A percentile compares a stretch with the other conserved stretches of the same genome.
phyloP scores from a whole-genome alignment of 1,140 invertebrate species.

The Platyscapa corneri region DNA sequence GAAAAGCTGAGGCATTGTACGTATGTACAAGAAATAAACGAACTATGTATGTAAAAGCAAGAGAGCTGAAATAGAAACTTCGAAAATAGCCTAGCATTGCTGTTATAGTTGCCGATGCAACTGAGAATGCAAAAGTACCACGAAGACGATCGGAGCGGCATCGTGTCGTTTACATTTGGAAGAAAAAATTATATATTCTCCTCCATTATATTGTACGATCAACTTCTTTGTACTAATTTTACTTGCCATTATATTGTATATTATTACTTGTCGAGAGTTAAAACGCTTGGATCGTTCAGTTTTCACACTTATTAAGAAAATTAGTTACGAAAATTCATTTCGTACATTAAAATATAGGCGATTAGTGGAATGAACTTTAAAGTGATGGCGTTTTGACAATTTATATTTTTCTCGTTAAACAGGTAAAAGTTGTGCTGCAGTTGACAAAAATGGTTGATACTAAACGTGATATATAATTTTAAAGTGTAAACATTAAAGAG shows the following conservation, averaged over 20 bases:
- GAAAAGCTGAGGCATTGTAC: background rate
- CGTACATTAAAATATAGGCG: no score
- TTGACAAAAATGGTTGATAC: background rate
- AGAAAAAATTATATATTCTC: background rate
- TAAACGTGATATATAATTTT: background rate
- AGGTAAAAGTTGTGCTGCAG: background rate
- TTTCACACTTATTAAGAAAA: background rate
- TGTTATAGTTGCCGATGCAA: background rate
- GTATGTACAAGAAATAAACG: background rate
- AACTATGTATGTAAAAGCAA: background rate
- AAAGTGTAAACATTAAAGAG: background rate
- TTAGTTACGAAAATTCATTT: no score
- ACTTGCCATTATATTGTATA: background rate
- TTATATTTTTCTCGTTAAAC: background rate
- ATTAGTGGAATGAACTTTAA: background rate
- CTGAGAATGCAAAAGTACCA: conserved; percentile 28
- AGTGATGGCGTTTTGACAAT: background rate
- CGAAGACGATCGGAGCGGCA: background rate
- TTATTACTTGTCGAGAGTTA: background rate
- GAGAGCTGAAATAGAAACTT: conserved; percentile 60
- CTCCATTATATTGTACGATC: background rate
- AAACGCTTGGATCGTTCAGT: background rate
- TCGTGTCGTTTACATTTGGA: background rate
- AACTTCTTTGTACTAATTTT: background rate
- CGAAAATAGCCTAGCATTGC: conserved; percentile 59